A percentile compares a stretch with the other conserved stretches of the same genome.
phyloP scores from a whole-genome alignment of 2,888 invertebrate genomes.

The Scaeva pyrastri region DNA sequence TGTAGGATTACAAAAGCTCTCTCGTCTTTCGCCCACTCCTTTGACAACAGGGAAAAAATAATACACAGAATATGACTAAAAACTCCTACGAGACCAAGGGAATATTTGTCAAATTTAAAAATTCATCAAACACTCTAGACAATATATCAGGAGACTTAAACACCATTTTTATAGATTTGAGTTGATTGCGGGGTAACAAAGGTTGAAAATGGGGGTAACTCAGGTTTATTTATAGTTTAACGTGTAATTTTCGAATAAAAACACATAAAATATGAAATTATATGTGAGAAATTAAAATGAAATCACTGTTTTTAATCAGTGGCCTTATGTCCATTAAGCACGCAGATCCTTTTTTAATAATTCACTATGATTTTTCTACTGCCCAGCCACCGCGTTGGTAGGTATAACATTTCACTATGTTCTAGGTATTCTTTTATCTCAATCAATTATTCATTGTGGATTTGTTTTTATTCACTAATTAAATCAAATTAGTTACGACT shows the following conservation, averaged over 20 bases:
- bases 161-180: too few species aligned
- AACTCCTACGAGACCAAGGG: background rate
- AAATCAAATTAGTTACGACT: slow-evolving; percentile 5
- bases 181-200: too few species aligned
- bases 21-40: background rate
- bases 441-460: slow-evolving; percentile 6
- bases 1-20: background rate
- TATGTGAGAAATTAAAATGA: background rate
- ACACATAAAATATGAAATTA: background rate
- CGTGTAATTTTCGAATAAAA: background rate
- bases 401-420: background rate
- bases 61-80: background rate
- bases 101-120: background rate
- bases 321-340: background rate
- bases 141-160: too few species aligned
- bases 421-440: background rate
- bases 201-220: too few species aligned
- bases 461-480: slow-evolving; percentile 9
- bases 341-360: slow-evolving; percentile 3
- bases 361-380: background rate
- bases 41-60: background rate
- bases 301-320: background rate
- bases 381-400: too few species aligned
- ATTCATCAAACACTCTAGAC: too few species aligned
- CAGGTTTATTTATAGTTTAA: background rate